These are phyloP conservation scores for Dipodomys spectabilis DNA, from an alignment of 2,113 vertebrate genomes.

Conservation along the genomic window DNA sequence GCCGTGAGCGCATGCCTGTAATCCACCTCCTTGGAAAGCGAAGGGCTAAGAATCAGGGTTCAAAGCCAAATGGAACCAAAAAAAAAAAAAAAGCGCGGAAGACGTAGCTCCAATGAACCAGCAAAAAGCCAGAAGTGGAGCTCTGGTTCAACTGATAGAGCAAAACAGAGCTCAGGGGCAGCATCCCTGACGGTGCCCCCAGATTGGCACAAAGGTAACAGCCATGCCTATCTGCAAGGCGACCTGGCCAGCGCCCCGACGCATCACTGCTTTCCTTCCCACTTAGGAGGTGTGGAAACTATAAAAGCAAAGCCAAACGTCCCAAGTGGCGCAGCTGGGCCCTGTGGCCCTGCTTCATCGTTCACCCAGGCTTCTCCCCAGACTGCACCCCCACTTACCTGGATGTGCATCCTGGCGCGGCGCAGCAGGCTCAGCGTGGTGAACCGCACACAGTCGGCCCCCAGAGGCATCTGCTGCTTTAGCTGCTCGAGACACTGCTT, in stretches of 20 bases:
- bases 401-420: constrained; percentile 93
- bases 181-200: too few relatives aligned
- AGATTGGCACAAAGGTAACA: too few relatives aligned
- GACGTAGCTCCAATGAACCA: too few relatives aligned
- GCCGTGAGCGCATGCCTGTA: too few relatives aligned
- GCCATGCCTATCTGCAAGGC: neutral
- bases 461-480: constrained; percentile 94
- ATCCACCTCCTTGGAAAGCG: too few relatives aligned
- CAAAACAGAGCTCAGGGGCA: too few relatives aligned
- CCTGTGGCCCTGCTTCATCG: neutral
- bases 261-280: constrained; percentile 41
- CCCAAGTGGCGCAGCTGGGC: neutral
- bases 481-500: constrained; percentile 93
- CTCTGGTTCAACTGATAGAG: too few relatives aligned
- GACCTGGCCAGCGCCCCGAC: neutral
- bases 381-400: constrained; percentile 84
- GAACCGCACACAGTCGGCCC: constrained; percentile 88
- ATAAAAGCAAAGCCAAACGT: neutral
- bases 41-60: too few relatives aligned
- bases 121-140: too few relatives aligned
- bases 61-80: too few relatives aligned
- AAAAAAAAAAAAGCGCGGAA: too few relatives aligned
- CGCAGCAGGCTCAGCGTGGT: constrained; percentile 94
- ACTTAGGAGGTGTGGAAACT: neutral
- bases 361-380: neutral